Evolutionary conservation across 2,888 invertebrate genomes (phyloP), one percentile per base, ranked within the genome.

Genomic region (Automeris io): DNA sequence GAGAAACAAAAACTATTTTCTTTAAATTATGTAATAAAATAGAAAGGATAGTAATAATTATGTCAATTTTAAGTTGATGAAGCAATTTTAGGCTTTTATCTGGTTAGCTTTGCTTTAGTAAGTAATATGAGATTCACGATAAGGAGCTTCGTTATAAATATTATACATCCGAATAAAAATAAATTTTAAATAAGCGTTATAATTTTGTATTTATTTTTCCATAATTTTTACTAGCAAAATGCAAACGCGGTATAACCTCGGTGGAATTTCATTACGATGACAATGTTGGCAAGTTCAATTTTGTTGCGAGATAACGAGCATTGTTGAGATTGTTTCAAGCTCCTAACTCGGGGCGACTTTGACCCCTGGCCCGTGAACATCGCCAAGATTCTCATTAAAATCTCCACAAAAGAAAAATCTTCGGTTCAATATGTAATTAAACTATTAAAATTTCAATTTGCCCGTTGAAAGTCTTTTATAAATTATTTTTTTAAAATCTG

Each of bases 261-360:
- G 38, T 71, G 65, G 79, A 81, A 81, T 81, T 81, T 81, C 74
- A 81, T 80, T 80, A 78, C 54, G 67, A 77, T 81, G 80, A 79
- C 81, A 80, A 71, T 70, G 78, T 75, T 65, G 69, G 67, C 55
- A 63, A 70, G 69, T 77, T 73, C 72, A 73, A 79, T 78, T 77
- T 78, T 72, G 72, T 74, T 68, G 62, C 41, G 59, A 75, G 70
- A 74, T 73, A 77, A 76, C 71, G 65, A 70, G 72, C 78, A 67
- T 69, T 61, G 69, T 63, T 63, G 72, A 74, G 70, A 76, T 79
- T 77, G 76, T 77, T 76, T 70, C 70, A 61, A 66, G 68, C 61
- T 70, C 46, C 66, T 60, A 57, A 71, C 61, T 70, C 63, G 64
- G 66, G 68, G 73, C 73, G 70, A 77, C 80, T 80, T 80, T 81